phyloP scores from a whole-genome alignment of 2,113 vertebrate genomes.

The Murina feae region DNA sequence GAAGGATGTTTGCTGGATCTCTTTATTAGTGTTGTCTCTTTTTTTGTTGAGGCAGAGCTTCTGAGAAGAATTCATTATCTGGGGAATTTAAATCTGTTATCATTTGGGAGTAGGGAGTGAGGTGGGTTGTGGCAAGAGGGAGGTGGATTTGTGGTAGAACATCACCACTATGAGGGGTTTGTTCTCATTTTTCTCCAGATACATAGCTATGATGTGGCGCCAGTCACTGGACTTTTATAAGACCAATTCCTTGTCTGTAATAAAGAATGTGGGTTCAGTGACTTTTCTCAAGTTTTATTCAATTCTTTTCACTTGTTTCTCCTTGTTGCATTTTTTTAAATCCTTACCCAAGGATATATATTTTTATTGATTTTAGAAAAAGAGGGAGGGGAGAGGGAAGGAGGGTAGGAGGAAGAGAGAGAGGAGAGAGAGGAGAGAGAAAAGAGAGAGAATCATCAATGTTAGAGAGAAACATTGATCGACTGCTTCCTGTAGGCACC shows the following conservation, averaged over 20 bases:
- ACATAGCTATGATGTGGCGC: neutral
- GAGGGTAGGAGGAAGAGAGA: no score
- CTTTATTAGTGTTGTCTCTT: slow-evolving; percentile 27
- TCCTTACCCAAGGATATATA: neutral
- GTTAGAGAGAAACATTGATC: neutral
- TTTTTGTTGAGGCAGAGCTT: neutral
- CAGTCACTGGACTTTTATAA: neutral
- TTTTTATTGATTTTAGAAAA: neutral
- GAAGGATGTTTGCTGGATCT: slow-evolving; percentile 18
- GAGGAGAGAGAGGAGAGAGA: no score
- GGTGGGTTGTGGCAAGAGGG: neutral
- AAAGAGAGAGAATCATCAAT: neutral
- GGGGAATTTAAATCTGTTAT: slow-evolving; percentile 10
- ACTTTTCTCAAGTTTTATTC: slow-evolving; percentile 22
- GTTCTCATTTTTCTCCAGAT: neutral
- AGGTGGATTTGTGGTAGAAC: neutral
- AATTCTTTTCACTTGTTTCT: neutral
- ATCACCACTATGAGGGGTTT: neutral
- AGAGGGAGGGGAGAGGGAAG: no score
- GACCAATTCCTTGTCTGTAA: neutral
- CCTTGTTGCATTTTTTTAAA: neutral
- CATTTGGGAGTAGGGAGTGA: neutral
- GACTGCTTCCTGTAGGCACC: neutral
- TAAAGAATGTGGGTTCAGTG: neutral
- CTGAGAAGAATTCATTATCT: neutral